Conservation (phyloP, 1,140 invertebrate genomes). For the Heliconius hewitsoni region DNA sequence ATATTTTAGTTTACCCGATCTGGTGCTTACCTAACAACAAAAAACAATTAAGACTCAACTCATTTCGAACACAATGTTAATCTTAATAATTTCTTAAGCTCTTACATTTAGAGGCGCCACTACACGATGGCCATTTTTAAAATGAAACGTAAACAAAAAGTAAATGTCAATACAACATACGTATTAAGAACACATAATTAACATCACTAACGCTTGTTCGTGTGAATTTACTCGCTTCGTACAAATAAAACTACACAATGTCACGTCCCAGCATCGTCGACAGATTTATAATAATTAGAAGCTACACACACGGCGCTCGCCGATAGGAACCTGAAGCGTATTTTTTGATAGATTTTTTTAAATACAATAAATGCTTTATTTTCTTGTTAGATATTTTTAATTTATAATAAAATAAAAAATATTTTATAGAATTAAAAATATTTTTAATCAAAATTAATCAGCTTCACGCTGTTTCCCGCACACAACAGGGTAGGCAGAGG, state of each 20-base stretch:
- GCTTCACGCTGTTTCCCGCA: too few species aligned
- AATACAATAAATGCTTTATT: background rate
- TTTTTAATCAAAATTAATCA: too few species aligned
- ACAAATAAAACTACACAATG: slow-evolving; percentile 72
- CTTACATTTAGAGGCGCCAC: too few species aligned
- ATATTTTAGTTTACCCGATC: too few species aligned
- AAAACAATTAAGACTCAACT: too few species aligned
- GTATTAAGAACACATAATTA: slow-evolving; percentile 54
- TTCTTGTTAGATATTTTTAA: too few species aligned
- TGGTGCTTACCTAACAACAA: too few species aligned
- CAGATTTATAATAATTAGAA: slow-evolving; percentile 78
- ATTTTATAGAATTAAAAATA: too few species aligned
- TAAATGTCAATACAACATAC: slow-evolving; percentile 39
- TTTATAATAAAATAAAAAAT: too few species aligned
- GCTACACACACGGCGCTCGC: slow-evolving; percentile 50
- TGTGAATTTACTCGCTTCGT: slow-evolving; percentile 65
- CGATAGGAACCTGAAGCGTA: background rate
- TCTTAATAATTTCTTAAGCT: too few species aligned
- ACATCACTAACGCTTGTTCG: slow-evolving; percentile 61
- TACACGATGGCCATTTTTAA: background rate
- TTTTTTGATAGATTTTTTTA: background rate
- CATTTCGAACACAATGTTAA: too few species aligned
- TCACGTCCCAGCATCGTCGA: slow-evolving; percentile 54
- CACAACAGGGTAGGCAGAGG: too few species aligned
- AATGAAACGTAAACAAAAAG: slow-evolving; percentile 22